Base-by-base conservation (phyloP, 2,113 vertebrate genomes). In the Scolopax mira region DNA sequence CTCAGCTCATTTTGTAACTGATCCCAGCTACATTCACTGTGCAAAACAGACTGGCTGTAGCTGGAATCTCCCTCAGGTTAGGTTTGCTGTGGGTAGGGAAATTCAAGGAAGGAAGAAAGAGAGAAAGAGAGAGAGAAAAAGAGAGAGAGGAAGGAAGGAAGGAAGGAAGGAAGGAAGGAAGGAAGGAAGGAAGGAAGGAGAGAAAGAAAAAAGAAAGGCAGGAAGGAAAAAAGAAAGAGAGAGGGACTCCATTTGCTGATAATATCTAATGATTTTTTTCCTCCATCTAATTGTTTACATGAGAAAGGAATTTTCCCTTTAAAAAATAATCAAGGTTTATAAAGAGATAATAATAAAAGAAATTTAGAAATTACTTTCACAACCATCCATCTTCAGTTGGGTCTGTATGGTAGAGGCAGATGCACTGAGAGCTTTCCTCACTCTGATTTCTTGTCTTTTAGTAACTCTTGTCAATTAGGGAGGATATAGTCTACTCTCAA, bases 1-100 rank as follows among this genome's bases (percentile, higher is more conserved):
- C 83, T 94, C 72, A 0, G 70, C 95, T 96, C 75, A 58, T 97
- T 97, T 95, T 96, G 97, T 94, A 97, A 97, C 87, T 62, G 93
- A 97, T 95, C 81, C 89, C 92, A 93, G 94, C 64, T 83, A 85
- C 27, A 70, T 58, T 91, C 84, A 57, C 79, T 86, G 90, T 93
- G 81, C 71, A 83, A 75, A 96, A 95, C 48, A 91, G 49, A 61
- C 62, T 67, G 89, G 33, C 55, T 93, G 35, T 37, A 70, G 82
- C 69, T 74, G 85, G 86, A 87, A 70, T 92, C 35, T 94, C 83
- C 69, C 86, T 86, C 65, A 93, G 82, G 74, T 80, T 97, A 89
- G 65, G 41, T 73, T 85, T 92, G 66, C 46, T 90, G 30, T 65
- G 82, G 61, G 64, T 21, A 75, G 33, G 57, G 55, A 84, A 89